phyloP scores from a whole-genome alignment of 2,797 vertebrate genomes.

The Prunella strophiata region DNA sequence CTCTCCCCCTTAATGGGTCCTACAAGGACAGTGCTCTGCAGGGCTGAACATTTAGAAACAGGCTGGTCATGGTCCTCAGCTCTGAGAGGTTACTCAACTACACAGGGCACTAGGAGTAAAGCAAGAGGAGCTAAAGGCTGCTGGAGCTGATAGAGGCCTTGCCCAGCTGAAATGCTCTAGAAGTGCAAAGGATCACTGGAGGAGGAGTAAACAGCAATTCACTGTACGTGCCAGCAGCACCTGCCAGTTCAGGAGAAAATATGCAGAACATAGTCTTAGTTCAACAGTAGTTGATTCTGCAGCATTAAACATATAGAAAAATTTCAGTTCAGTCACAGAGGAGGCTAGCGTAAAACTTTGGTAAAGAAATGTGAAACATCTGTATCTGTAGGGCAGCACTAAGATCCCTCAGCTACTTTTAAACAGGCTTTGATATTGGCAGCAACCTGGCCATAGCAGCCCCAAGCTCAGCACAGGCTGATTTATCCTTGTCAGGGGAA shows the following conservation, averaged over 20 bases:
- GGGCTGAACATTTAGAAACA: neutral
- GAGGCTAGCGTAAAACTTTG: neutral
- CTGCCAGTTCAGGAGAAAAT: neutral
- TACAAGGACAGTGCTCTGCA: neutral
- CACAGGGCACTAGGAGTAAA: neutral
- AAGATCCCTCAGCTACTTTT: slow-evolving; percentile 32
- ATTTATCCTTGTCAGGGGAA: slow-evolving; percentile 59
- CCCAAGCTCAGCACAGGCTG: neutral
- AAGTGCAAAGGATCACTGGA: neutral
- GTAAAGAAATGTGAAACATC: slow-evolving; percentile 27
- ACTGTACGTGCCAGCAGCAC: neutral
- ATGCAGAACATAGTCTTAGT: neutral
- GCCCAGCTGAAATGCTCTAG: neutral
- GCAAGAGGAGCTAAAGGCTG: neutral
- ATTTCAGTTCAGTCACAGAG: neutral
- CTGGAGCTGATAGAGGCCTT: neutral
- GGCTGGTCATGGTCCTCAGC: neutral
- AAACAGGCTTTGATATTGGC: slow-evolving; percentile 38
- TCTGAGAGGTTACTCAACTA: neutral
- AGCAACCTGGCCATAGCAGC: neutral
- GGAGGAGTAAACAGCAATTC: neutral
- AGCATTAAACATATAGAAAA: neutral
- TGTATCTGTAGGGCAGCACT: neutral
- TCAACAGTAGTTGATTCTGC: neutral
- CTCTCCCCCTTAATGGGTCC: rapidly evolving